Percentiles rank a stretch among this genome's conserved stretches.
Conservation (phyloP, 1,140 invertebrate genomes). For the Musca vetustissima region DNA sequence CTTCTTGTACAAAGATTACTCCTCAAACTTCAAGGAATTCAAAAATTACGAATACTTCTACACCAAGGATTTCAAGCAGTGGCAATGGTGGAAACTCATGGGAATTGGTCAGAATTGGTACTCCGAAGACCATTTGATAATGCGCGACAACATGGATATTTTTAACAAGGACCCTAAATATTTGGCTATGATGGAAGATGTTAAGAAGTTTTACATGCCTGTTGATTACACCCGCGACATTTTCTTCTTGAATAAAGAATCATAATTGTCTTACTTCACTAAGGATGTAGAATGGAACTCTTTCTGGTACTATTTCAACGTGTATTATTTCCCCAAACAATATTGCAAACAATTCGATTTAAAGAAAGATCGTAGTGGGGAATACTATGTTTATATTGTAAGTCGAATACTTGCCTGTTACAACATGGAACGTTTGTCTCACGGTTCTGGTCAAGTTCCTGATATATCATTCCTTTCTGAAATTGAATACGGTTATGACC, state of each 20-base stretch:
- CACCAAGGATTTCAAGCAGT: conserved; percentile 63
- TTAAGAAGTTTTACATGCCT: conserved; percentile 28
- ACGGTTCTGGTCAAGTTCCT: conserved; percentile 63
- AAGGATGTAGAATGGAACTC: conserved; percentile 71
- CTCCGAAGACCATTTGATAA: conserved; percentile 15
- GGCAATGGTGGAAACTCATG: conserved; percentile 57
- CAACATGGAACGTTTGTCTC: conserved; percentile 68
- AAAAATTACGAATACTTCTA: conserved; percentile 50
- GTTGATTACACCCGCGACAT: conserved; percentile 58
- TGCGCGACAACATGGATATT: conserved; percentile 24
- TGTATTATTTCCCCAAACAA: conserved; percentile 66
- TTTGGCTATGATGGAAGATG: conserved; percentile 12
- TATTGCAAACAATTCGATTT: conserved; percentile 57
- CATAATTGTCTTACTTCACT: conserved; percentile 70
- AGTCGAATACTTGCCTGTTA: conserved; percentile 65
- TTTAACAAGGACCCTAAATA: conserved; percentile 24
- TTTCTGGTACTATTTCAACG: conserved; percentile 67
- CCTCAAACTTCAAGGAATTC: conserved; percentile 59
- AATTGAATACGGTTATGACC: conserved; percentile 60
- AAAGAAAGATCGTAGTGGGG: conserved; percentile 59
- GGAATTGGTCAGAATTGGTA: conserved; percentile 38
- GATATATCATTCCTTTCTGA: conserved; percentile 61
- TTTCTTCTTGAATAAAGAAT: conserved; percentile 59
- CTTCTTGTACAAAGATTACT: conserved; percentile 57
- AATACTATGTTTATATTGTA: conserved; percentile 61